Percentiles rank a stretch among this genome's conserved stretches.
Conservation (phyloP, 2,797 vertebrate genomes). For the Pipistrellus kuhlii region DNA sequence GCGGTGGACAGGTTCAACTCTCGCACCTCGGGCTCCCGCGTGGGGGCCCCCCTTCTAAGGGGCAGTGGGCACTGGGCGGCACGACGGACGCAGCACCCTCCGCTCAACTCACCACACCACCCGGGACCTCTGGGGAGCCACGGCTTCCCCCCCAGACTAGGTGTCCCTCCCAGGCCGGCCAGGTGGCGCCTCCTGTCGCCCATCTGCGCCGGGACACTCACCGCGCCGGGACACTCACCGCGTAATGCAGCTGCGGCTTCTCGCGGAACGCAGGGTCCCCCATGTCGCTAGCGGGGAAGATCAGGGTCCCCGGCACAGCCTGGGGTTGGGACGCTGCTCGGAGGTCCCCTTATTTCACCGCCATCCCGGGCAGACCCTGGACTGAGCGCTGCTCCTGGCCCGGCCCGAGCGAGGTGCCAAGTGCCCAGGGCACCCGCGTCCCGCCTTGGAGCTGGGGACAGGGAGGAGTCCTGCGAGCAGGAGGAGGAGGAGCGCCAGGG, state of each 20-base stretch:
- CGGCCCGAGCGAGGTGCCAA: not conserved
- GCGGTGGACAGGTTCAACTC: not conserved
- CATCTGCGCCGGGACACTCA: constrained; percentile 80
- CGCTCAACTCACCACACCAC: too few relatives aligned
- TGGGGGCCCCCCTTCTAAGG: not conserved
- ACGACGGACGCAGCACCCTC: not conserved
- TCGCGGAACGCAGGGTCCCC: constrained; percentile 79
- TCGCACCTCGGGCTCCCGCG: not conserved
- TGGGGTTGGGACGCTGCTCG: not conserved
- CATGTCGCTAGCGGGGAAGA: constrained; percentile 57
- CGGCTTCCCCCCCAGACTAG: not conserved
- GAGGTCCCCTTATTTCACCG: constrained; percentile 61
- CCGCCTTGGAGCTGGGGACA: constrained; percentile 65
- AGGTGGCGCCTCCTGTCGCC: constrained; percentile 78
- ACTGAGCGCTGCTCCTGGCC: not conserved
- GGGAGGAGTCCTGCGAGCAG: constrained; percentile 49
- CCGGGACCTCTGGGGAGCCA: not conserved
- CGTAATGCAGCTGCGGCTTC: constrained; percentile 84
- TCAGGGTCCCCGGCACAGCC: not conserved
- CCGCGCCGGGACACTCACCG: constrained; percentile 86
- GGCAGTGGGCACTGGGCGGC: not conserved
- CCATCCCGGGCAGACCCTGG: constrained; percentile 60
- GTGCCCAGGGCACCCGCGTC: constrained; percentile 60
- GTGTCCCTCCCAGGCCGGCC: not conserved
- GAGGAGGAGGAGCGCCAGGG: not conserved